Evolutionary conservation across 2,888 invertebrate genomes (phyloP), one percentile per base, ranked within the genome.

Genomic region (Cerastoderma edule): DNA sequence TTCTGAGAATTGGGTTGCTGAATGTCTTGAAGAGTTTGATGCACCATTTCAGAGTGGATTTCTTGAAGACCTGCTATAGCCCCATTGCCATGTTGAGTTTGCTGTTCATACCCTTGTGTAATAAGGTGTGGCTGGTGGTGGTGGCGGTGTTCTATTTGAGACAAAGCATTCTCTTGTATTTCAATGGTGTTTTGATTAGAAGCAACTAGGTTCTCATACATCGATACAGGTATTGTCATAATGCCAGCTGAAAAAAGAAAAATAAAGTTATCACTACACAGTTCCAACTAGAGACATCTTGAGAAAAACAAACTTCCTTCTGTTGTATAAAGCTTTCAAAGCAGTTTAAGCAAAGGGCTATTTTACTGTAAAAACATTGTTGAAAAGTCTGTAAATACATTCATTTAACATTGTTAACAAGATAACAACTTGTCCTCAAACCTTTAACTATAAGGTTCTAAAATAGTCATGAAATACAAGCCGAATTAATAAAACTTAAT

Each of bases 141-240:
- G 46, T 75, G 77, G 46, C 66, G 66, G 32, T 56, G 65, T 27
- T 77, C 72, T 69, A 65, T 50, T 2, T 56, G 50, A 16, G 75
- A 63, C 56, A 78, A 67, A 22, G 67, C 44, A 8, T 70, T 35
- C 73, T 76, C 73, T 30, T 67, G 48, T 13, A 46, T 27, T 30
- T 67, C 48, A 44, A 75, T 48, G 8, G 50, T 44, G 27, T 69
- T 69, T 44, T 70, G 74, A 46, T 73, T 73, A 16, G 78, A 67
- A 2, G 97, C 97, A 91, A 98, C 96, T 95, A 98, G 97, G 78
- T 97, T 97, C 94, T 98, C 98, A 94, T 98, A 98, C 96, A 98
- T 97, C 81, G 97, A 97, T 81, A 98, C 97, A 69, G 98, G 98
- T 88, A 98, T 97, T 67, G 98, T 97, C 92, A 98, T 97, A 94